These are phyloP conservation scores for Manacus vitellinus DNA, from an alignment of 2,113 vertebrate genomes.

Conservation along the genomic window DNA sequence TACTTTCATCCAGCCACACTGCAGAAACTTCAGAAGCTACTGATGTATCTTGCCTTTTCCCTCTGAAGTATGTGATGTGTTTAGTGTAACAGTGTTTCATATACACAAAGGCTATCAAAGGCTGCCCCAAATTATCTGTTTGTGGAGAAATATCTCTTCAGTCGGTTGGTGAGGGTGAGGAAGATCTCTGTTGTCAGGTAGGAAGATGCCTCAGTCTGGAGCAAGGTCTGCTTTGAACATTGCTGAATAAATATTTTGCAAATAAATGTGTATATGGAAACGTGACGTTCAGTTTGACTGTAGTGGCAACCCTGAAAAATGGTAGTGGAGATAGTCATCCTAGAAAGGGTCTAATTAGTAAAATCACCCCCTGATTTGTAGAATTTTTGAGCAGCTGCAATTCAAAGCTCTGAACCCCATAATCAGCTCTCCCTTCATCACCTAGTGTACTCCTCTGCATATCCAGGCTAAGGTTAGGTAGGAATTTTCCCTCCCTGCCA, in stretches of 20 bases:
- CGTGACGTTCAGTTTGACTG: not conserved
- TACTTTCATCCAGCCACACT: not conserved
- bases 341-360: not conserved
- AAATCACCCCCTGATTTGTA: not conserved
- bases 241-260: not conserved
- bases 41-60: not conserved
- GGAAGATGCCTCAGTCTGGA: not conserved
- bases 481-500: not conserved
- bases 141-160: not conserved
- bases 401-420: not conserved
- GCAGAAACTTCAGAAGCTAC: constrained; percentile 8
- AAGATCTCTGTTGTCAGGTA: not conserved
- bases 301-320: not conserved
- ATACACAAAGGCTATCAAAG: not conserved
- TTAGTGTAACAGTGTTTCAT: not conserved
- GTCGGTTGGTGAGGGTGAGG: not conserved
- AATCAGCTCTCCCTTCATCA: not conserved
- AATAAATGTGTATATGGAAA: not conserved
- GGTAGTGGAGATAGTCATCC: not conserved
- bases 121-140: not conserved
- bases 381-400: not conserved
- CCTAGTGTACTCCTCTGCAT: accelerated
- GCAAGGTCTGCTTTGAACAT: not conserved
- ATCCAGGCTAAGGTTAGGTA: not conserved
- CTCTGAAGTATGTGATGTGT: not conserved